Base-by-base conservation (phyloP, 2,113 vertebrate species). In the Erythrolamprus reginae region DNA sequence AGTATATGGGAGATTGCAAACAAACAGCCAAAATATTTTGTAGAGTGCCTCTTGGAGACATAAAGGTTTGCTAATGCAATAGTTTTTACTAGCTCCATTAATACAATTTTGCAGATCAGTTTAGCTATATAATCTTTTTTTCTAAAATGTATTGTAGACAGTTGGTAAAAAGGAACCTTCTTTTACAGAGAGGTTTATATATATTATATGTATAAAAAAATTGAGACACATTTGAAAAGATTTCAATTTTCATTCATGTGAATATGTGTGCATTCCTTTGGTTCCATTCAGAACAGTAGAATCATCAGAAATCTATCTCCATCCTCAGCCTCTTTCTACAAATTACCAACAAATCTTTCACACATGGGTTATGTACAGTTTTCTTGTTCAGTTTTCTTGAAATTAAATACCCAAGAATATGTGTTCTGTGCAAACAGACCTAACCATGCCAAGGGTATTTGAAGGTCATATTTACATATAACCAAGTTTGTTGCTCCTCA, bases 181-280 rank as follows among this genome's bases (percentile, higher is more conserved):
- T 85, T 92, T 94, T 91, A 91, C 82, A 42, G 86, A 83, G 21
- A 55, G n/a, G 21, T 21, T 84, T 85, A 4, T 5, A 3, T 10
- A 0, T 5, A 61, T 50, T 28, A 38, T 2, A 58, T 82, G 89
- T 4, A 1, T 19, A 15, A 89, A 88, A 55, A 92, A 88, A 55
- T 9, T 77, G 88, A 55, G 26, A 92, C 93, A 93, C 77, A 88
- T 92, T 91, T 92, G 92, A 58, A 84, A 55, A 26, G 89, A 51
- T 53, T 86, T 70, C 85, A 91, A 92, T 94, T 95, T 94, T 93
- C 93, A 95, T 95, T 95, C 94, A 96, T 87, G 93, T 94, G 95
- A 93, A 95, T 89, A 89, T 4, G 58, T 53, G 12, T 13, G 95
- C 86, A 95, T 94, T 94, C n/a, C 10, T 92, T 89, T 19, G 21